A percentile compares a stretch with the other conserved stretches of the same genome.
Conservation (phyloP, 2,797 vertebrate genomes). For the Rhinogobio ventralis region DNA sequence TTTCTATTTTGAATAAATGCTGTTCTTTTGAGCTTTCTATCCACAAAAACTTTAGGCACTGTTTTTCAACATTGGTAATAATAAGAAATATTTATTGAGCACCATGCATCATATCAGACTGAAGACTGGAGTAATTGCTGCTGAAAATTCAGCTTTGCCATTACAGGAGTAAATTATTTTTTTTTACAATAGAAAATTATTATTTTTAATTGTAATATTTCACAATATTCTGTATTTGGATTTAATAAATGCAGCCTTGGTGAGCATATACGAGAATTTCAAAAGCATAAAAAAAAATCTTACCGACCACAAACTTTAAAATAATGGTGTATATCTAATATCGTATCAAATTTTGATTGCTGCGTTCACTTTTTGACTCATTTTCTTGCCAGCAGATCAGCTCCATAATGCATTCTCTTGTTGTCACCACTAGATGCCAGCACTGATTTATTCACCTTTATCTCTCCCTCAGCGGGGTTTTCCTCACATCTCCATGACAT, state of each 20-base stretch:
- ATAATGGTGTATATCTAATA: no score
- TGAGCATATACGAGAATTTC: not conserved
- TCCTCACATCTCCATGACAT: slow-evolving; percentile 34
- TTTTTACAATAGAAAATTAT: not conserved
- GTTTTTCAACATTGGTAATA: not conserved
- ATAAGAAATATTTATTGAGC: not conserved
- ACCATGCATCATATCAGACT: not conserved
- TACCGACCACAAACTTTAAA: not conserved
- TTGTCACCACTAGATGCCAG: slow-evolving; percentile 53
- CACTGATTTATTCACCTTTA: slow-evolving; percentile 27
- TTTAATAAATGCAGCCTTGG: not conserved
- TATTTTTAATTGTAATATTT: not conserved
- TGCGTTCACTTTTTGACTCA: not conserved
- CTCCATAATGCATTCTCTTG: not conserved
- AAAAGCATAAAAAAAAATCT: not conserved
- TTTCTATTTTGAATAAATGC: not conserved
- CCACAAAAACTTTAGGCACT: not conserved
- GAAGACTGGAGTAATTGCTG: not conserved
- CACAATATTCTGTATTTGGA: not conserved
- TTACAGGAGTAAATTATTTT: not conserved
- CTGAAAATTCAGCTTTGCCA: not conserved
- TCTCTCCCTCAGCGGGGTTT: not conserved
- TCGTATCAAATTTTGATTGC: not conserved
- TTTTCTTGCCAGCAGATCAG: no score
- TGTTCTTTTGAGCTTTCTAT: not conserved